Percentiles rank a stretch among this genome's conserved stretches.
Evolutionary conservation across 2,797 vertebrate species (phyloP).

Genomic region (Sylvilagus floridanus): DNA sequence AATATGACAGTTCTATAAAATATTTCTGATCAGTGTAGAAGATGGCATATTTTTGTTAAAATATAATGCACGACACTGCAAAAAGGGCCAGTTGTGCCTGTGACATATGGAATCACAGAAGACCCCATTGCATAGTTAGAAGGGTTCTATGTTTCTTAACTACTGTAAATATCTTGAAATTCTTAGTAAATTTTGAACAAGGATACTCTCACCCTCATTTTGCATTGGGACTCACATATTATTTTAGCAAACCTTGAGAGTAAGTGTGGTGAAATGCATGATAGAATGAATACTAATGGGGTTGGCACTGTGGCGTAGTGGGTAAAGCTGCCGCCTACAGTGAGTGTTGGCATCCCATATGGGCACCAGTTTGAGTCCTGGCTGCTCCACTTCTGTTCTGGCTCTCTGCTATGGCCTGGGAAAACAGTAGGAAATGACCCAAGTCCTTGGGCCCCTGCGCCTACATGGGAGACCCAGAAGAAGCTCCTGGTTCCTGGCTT

Average conservation of each 20-base stretch:
- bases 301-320: too few species aligned
- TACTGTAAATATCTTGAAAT: not conserved
- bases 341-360: too few species aligned
- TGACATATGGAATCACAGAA: not conserved
- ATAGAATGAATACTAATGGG: not conserved
- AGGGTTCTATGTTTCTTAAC: not conserved
- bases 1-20: not conserved
- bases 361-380: too few species aligned
- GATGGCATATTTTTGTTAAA: conserved; percentile 24
- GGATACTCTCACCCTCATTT: not conserved
- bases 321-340: too few species aligned
- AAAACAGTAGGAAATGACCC: too few species aligned
- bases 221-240: not conserved
- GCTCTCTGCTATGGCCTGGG: too few species aligned
- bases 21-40: conserved; percentile 13
- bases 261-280: not conserved
- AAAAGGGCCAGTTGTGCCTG: not conserved
- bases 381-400: too few species aligned
- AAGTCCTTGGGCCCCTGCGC: too few species aligned
- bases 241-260: not conserved
- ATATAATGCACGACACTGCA: not conserved
- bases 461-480: too few species aligned
- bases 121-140: not conserved
- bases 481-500: too few species aligned
- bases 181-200: not conserved